Evolutionary conservation across 2,888 invertebrate species (phyloP).

Genomic region (Muschampia plurimacula): DNA sequence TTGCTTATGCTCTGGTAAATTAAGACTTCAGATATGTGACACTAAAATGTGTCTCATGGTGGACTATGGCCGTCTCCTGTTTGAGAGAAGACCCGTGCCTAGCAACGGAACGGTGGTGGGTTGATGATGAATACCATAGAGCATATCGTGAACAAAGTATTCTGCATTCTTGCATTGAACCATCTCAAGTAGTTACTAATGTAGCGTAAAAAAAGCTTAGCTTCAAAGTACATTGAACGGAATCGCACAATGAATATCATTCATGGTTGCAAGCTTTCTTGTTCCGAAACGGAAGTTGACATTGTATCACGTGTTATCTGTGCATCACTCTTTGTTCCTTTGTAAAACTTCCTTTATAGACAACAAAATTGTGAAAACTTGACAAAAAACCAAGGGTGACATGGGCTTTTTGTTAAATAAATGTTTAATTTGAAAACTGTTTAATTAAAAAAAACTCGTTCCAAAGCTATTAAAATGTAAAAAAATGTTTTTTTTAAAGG

Average conservation of each 20-base stretch:
- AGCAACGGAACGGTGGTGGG: too few species aligned
- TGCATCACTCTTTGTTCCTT: conserved; percentile 50
- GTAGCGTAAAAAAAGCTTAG: conserved; percentile 1
- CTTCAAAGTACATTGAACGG: conserved; percentile 20
- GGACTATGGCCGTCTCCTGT: too few species aligned
- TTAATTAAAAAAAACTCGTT: too few species aligned
- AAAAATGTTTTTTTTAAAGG: too few species aligned
- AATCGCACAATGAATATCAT: conserved; percentile 50
- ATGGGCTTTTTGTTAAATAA: not conserved
- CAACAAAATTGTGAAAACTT: conserved; percentile 6
- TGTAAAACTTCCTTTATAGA: conserved; percentile 49
- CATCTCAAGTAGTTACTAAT: conserved; percentile 1
- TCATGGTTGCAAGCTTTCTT: conserved; percentile 48
- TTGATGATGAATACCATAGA: too few species aligned
- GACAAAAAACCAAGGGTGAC: not conserved
- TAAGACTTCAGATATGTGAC: too few species aligned
- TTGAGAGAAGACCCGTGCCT: too few species aligned
- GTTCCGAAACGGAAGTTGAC: conserved; percentile 52
- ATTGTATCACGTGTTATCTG: conserved; percentile 50
- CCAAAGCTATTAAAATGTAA: too few species aligned
- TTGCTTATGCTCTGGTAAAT: too few species aligned
- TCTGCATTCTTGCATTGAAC: not conserved
- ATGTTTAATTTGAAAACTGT: too few species aligned
- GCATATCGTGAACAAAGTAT: not conserved
- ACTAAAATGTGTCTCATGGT: too few species aligned